A percentile compares a stretch with the other conserved stretches of the same genome.
Evolutionary conservation across 2,888 invertebrate species (phyloP).

Genomic region (Sphecodes monilicornis): DNA sequence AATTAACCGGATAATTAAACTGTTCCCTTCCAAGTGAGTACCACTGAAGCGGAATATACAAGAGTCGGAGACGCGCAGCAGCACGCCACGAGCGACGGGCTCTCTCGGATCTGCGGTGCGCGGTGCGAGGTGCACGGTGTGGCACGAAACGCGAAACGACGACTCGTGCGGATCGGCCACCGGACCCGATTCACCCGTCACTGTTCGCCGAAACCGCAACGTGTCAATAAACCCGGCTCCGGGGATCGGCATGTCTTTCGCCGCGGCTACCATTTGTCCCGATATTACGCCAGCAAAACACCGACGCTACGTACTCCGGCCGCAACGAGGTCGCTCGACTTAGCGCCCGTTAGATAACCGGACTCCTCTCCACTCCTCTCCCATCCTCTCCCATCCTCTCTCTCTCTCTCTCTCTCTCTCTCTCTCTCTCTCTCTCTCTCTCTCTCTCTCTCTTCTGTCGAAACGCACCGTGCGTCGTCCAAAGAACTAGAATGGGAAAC

Average conservation of each 20-base stretch:
- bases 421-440: background rate
- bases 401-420: too few relatives aligned
- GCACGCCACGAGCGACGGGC: slow-evolving; percentile 19
- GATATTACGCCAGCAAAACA: slow-evolving; percentile 33
- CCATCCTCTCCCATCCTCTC: background rate
- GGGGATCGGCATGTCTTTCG: slow-evolving; percentile 29
- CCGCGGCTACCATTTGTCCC: slow-evolving; percentile 36
- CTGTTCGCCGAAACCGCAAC: slow-evolving; percentile 53
- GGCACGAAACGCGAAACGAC: slow-evolving; percentile 37
- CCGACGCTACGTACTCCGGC: slow-evolving; percentile 27
- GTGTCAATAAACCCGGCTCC: slow-evolving; percentile 60
- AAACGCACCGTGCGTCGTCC: background rate
- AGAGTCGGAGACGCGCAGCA: slow-evolving; percentile 16
- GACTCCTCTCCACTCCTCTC: background rate
- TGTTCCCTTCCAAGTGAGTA: slow-evolving; percentile 12
- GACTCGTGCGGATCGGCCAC: slow-evolving; percentile 35
- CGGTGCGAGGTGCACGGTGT: too few relatives aligned
- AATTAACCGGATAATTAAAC: slow-evolving; percentile 12
- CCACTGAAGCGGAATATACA: slow-evolving; percentile 3
- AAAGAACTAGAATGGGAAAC: background rate
- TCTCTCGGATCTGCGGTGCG: slow-evolving; percentile 42
- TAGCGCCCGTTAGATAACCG: slow-evolving; percentile 16
- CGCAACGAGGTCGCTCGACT: slow-evolving; percentile 26
- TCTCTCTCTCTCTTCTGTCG: background rate
- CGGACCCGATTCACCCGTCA: slow-evolving; percentile 52